Evolutionary conservation across 2,113 vertebrate species (phyloP).

Genomic region (Dendropsophus ebraccatus): DNA sequence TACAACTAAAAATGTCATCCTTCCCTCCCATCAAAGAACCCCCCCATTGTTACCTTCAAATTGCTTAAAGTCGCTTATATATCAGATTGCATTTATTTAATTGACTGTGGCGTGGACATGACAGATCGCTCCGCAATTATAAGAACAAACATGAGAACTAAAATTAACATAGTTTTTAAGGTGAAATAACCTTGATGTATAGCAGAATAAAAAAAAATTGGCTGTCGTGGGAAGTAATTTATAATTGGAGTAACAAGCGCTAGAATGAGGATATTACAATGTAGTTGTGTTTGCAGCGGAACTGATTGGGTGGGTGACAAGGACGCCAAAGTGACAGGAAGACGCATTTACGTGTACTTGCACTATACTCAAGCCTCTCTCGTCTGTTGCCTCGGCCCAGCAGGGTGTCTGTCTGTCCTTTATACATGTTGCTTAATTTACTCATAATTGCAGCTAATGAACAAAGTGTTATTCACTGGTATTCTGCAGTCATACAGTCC

Average conservation of each 20-base stretch:
- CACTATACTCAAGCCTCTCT: neutral
- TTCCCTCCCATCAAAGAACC: neutral
- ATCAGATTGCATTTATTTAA: too few species aligned
- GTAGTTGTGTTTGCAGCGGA: neutral
- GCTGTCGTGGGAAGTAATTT: too few species aligned
- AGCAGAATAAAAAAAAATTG: too few species aligned
- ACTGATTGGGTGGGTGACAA: neutral
- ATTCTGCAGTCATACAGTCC: neutral
- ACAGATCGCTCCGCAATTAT: neutral
- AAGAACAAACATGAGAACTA: too few species aligned
- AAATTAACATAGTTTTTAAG: too few species aligned
- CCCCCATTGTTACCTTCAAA: neutral
- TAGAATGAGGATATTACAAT: neutral
- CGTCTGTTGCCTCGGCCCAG: neutral
- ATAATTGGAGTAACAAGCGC: neutral
- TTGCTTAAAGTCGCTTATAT: too few species aligned
- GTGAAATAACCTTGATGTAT: too few species aligned
- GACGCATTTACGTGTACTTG: neutral
- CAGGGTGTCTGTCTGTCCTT: neutral
- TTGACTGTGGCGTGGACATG: neutral
- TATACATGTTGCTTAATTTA: constrained; percentile 21
- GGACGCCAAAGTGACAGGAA: neutral
- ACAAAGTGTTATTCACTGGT: neutral
- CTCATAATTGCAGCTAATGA: constrained; percentile 5
- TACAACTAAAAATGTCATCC: neutral